Conservation (phyloP, 2,888 invertebrate genomes). For the Acrocyrtus sp. region DNA sequence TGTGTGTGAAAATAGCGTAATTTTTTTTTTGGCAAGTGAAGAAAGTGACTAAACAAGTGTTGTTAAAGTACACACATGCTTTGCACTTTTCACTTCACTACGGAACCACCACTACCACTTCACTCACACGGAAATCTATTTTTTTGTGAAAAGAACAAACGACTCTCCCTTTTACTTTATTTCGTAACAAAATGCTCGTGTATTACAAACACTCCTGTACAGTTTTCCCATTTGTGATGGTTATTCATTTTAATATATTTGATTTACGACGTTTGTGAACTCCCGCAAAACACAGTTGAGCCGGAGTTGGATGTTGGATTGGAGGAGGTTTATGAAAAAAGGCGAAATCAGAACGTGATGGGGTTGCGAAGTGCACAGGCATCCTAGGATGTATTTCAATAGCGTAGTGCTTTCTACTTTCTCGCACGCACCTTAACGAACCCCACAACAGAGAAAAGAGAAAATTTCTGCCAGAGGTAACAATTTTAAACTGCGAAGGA, state of each 20-base stretch:
- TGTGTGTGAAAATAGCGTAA: neutral
- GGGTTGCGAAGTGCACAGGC: neutral
- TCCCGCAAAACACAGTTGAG: no score
- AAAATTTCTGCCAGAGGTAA: neutral
- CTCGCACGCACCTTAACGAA: neutral
- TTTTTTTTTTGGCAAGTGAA: neutral
- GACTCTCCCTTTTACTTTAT: neutral
- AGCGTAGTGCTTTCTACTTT: neutral
- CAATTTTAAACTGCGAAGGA: neutral
- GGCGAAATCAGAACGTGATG: no score
- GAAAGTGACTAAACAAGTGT: conserved; percentile 26
- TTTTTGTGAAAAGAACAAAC: neutral
- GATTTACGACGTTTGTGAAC: conserved; percentile 31
- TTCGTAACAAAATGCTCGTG: no score
- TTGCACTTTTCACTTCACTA: no score
- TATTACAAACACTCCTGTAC: no score
- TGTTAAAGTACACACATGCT: no score
- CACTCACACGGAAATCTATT: neutral
- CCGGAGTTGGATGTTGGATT: no score
- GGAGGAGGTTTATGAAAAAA: no score
- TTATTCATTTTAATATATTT: conserved; percentile 33
- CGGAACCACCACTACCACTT: no score
- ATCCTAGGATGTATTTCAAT: neutral
- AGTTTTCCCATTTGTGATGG: neutral
- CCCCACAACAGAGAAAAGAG: neutral